Evolutionary conservation across 2,113 vertebrate species (phyloP), one percentile per base, ranked within the genome.

Genomic region (Sclerurus mexicanus): DNA sequence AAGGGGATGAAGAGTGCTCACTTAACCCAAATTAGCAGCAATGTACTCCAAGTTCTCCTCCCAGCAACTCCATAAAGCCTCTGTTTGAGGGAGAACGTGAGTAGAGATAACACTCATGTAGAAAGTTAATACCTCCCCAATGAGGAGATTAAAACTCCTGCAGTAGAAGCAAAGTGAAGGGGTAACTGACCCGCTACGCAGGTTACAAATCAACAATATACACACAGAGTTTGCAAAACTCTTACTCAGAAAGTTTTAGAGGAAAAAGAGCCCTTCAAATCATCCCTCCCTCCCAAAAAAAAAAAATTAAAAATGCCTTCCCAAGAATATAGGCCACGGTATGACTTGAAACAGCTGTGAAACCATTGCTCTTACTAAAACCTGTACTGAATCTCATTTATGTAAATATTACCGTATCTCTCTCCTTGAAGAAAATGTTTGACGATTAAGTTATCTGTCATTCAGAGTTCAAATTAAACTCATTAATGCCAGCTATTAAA

Each of bases 401-500:
- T 49, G 39, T 62, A 95, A 94, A 95, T 77, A 63, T 28, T 46
- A 67, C 60, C 60, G 87, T 92, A 85, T 90, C 73, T 85, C 55
- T 90, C 77, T 49, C 39, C 71, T 95, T 77, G 66, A 96, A 91
- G 73, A 83, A 90, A 91, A 91, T 55, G 64, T 40, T 68, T 73
- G 87, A 62, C 5, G 28, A 93, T 96, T 91, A 93, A 82, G 42
- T 82, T 94, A 89, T 93, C 90, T 93, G 60, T 79, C 86, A 96
- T 94, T 97, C 96, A 94, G 56, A 95, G 92, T 97, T 95, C 97
- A 96, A 96, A 97, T 95, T 88, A 96, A 96, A 77, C 68, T 95
- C 80, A 98, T 97, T 97, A 95, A 93, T 90, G 67, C 93, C 93
- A 87, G 73, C 74, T 91, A 95, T 92, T 62, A 86, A 96, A 94